Evolutionary conservation across 2,113 vertebrate species (phyloP), one percentile per base, ranked within the genome.

Genomic region (Silurus glanis): DNA sequence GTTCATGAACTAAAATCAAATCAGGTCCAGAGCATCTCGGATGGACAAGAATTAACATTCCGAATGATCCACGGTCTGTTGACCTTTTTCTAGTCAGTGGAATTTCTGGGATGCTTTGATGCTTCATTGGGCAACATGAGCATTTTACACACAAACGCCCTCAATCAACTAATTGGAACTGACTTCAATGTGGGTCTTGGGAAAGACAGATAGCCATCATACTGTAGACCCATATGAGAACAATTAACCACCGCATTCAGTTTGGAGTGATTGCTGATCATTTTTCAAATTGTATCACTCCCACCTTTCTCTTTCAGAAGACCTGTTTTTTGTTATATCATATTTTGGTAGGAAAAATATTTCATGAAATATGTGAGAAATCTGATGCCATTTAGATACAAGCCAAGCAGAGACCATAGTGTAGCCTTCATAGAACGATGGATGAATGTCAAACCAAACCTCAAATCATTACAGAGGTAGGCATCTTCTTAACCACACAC

Each of bases 21-120:
- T 80, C 80, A 64, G 55, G 56, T 82, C 80, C 80, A 82, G 69
- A 86, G 67, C n/a, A 55, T 86, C 67, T 82, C 64, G 25, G 67
- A 86, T 37, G 80, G 85, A 82, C 80, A 81, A 58, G 85, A 82
- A 86, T 82, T 28, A 86, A 72, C 55, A 47, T 81, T 86, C 85
- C 85, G 28, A 82, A 82, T 61, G 69, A 82, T 86, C 79, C 80
- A 64, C n/a, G 80, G 62, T 75, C 67, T 55, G 75, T 64, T 75
- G 80, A 82, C 61, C 79, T 66, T 80, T 72, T 81, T 79, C 66
- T 82, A 67, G 85, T 56, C 66, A 86, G 67, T 56, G 45, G 64
- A 86, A 82, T 83, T 53, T 53, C 23, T 37, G 37, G 53, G 85
- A 82, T 74, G 67, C 85, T 74, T 86, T 74, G 67, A 71, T 72